Evolutionary conservation across 2,888 invertebrate species (phyloP), one percentile per base, ranked within the genome.

Genomic region (Corythucha ciliata): DNA sequence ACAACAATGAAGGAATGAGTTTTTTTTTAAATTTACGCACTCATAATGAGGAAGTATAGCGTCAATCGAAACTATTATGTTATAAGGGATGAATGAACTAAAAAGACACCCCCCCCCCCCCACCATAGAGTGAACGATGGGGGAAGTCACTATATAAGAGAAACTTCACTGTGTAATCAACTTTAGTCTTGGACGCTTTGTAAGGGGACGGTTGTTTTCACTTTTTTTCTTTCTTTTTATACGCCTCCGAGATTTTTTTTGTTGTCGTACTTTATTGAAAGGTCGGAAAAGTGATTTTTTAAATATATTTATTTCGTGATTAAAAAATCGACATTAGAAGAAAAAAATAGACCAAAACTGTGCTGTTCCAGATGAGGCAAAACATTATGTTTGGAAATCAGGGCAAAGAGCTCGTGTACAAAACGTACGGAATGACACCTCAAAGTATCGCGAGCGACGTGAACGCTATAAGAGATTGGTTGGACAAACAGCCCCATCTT

Each of bases 401-500:
- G 3, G 36, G 39, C 18, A 44, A 57, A 40, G 34, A 55, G 48
- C 48, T 48, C 37, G 59, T 63, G 12, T 61, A 59, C 54, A 46
- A 56, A 16, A 60, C 61, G 37, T 55, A 58, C 42, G 56, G 58
- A 3, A 60, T 57, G 52, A 54, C 60, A 20, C 54, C 56, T 5
- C 34, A 56, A 5, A 53, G 56, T 6, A 52, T 57, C 7, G 44
- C 47, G 5, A 32, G 49, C 25, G 62, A 63, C 41, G 55, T 62
- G 16, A 32, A 48, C n/a, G 32, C 57, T 12, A 46, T 63, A 34
- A 57, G 57, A 47, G 57, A 59, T 14, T 63, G 63, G 63, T 58
- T 63, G 8, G 41, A 54, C 46, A 63, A 62, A 49, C 63, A 63
- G 49, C 61, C 62, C 1, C 63, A 63, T 48, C 57, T 63, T 2